Evolutionary conservation across 35 echinoderm and acorn worm species (phyloP).

Genomic region (Acanthaster planci): DNA sequence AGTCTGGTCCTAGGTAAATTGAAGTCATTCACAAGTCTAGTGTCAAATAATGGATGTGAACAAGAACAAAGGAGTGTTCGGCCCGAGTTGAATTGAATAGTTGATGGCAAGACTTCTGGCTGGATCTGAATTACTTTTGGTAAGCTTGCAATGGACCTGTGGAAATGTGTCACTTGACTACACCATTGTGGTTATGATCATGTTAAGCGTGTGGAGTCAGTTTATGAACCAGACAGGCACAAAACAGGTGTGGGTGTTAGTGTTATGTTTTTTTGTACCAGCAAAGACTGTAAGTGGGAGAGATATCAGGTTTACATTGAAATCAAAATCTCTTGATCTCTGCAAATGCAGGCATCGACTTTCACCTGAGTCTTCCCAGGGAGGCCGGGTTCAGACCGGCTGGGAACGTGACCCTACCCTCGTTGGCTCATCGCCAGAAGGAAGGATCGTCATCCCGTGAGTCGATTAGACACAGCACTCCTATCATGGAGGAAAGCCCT

Average conservation of each 20-base stretch:
- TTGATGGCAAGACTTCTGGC: too few species aligned
- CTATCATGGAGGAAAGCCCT: slow-evolving; percentile 36
- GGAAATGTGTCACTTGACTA: too few species aligned
- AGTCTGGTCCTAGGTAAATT: too few species aligned
- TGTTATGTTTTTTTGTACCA: neutral
- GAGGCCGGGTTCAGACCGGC: slow-evolving; percentile 43
- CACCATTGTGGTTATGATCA: too few species aligned
- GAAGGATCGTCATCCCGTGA: neutral
- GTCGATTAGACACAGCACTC: slow-evolving; percentile 55
- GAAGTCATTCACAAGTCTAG: too few species aligned
- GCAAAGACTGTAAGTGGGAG: neutral
- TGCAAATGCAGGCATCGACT: slow-evolving; percentile 21
- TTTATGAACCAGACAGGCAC: neutral
- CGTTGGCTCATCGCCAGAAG: slow-evolving; percentile 8
- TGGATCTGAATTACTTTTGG: too few species aligned
- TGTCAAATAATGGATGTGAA: too few species aligned
- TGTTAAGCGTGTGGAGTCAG: too few species aligned
- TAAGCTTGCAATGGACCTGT: too few species aligned
- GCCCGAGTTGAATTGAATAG: too few species aligned
- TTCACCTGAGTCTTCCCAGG: slow-evolving; percentile 54
- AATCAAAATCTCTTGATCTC: too few species aligned
- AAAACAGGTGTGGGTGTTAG: neutral
- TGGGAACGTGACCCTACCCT: slow-evolving; percentile 13
- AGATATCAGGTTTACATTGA: neutral
- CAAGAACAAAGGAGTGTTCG: too few species aligned